Evolutionary conservation across 2,797 vertebrate species (phyloP), one percentile per base, ranked within the genome.

Genomic region (Clarias fuscus): DNA sequence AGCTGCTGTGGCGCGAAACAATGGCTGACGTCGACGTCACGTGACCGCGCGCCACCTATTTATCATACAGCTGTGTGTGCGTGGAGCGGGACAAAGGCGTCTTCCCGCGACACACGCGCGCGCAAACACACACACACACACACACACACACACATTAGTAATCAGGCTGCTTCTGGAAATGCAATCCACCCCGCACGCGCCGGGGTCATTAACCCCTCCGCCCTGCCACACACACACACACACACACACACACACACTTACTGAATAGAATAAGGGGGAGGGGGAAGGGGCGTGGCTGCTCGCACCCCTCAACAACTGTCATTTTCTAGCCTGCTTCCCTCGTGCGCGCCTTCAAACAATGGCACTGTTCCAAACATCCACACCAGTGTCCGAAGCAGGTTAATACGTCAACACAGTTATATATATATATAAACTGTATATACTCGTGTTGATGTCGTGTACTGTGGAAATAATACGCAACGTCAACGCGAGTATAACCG

Each of bases 1-100:
- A 90, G 89, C 88, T 90, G 89, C 75, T 78, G 84, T 84, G 77
- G 65, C 17, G 89, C 79, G 3, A 91, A 84, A 95, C 94, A 96
- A 95, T 94, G 89, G 92, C 11, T 13, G 5, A 33, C 48, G 65
- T 33, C 2, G 3, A 6, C 33, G 24, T 83, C 82, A 83, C 82
- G 67, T 65, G 90, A 90, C 93, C 95, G 94, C 95, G 94, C 94
- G 94, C 93, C 92, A 85, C 65, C 90, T 79, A 96, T 96, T 83
- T 96, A 96, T 87, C 96, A 96, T 97, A 96, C 96, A 97, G 96
- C 96, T 96, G 95, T 95, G 93, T 92, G 82, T 88, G 83, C 87
- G 90, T 87, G 91, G 90, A 91, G 88, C 88, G 90, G 92, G 86
- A 94, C 93, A 94, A 76, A 94, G 93, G 56, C 76, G 43, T 76